Evolutionary conservation across 2,113 vertebrate genomes (phyloP), one percentile per base, ranked within the genome.

Genomic region (Psammodynastes pulverulentus): DNA sequence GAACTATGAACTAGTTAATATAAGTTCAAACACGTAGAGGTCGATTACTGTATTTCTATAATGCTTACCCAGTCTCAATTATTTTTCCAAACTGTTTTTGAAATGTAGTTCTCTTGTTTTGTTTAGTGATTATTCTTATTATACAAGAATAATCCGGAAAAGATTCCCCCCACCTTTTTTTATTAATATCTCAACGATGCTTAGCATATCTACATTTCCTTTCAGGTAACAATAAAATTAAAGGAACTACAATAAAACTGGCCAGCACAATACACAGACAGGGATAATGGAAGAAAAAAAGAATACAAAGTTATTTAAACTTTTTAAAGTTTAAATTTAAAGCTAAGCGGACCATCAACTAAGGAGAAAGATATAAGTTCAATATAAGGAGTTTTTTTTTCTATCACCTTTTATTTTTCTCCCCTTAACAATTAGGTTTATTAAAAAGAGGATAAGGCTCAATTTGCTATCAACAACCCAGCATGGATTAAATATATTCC

Each of bases 311-410:
- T 24, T 87, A 91, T 54, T 88, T 51, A 58, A 26, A 58, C 24
- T 10, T 58, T 56, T 26, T 58, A 58, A 26, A 58, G 56, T 58
- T 58, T 58, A 58, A 26, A 58, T 58, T 26, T 58, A 92, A 92
- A 93, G 58, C 91, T 93, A 94, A 93, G 92, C 94, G 91, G 51
- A 90, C 53, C 93, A 92, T 93, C 95, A 95, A 49, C 95, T 95
- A 93, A 84, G 86, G 67, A 94, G 62, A 79, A 89, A 89, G 84
- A 56, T 85, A 89, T 49, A 91, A 88, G 48, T 43, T 46, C 62
- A 95, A n/a, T 94, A 46, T 90, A 92, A 95, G 92, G 3, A 48
- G 91, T 90, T 94, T 48, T 79, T 48, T 79, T 51, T 79, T 92
- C 87, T 29, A 53, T 92, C 51, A 93, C 88, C 89, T 93, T 90